Evolutionary conservation across 37 sponge, comb jelly and placozoan species (phyloP).

Genomic region (Bolinopsis microptera): DNA sequence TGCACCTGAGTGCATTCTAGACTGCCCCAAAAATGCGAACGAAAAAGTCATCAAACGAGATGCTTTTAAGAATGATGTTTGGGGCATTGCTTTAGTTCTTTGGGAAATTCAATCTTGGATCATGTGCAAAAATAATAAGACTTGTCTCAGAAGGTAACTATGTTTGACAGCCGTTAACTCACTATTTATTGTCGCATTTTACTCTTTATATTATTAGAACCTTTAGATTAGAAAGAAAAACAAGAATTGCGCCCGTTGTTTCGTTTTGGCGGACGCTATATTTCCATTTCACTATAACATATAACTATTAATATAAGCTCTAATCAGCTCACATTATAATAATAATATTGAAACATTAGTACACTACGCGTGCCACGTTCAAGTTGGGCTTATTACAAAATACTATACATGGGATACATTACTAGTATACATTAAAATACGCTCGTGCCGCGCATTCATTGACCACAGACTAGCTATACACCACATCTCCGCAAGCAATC

Average conservation of each 20-base stretch:
- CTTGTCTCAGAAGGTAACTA: background rate
- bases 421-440: no score
- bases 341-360: no score
- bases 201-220: no score
- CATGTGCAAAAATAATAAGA: background rate
- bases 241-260: background rate
- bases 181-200: background rate
- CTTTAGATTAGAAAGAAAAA: no score
- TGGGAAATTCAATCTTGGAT: conserved; percentile 30
- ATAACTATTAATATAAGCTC: no score
- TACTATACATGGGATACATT: no score
- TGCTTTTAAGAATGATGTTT: conserved; percentile 21
- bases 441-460: no score
- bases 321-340: no score
- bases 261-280: background rate
- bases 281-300: background rate
- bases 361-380: no score
- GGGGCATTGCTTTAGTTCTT: conserved; percentile 12
- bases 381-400: no score
- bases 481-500: no score
- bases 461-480: no score
- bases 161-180: background rate
- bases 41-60: background rate
- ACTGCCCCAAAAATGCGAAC: background rate
- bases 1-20: background rate